Evolutionary conservation across 2,113 vertebrate genomes (phyloP).

Genomic region (Erinaceus europaeus): DNA sequence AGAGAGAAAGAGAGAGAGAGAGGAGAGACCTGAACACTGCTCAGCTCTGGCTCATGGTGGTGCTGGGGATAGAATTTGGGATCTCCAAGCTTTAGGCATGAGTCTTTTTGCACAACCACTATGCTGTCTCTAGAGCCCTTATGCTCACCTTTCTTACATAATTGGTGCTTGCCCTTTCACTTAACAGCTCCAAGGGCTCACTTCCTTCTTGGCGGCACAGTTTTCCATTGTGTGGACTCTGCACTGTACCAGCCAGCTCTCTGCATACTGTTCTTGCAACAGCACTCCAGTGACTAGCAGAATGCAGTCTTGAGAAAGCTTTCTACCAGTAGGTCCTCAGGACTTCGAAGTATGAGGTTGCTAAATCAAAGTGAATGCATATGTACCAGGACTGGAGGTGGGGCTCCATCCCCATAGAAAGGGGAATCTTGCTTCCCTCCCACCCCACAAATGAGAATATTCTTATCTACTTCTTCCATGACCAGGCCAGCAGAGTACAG

Average conservation of each 20-base stretch:
- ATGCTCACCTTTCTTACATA: neutral
- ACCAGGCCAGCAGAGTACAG: too few species aligned
- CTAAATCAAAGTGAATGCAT: neutral
- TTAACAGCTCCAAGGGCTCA: neutral
- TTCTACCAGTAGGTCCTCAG: neutral
- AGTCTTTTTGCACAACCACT: too few species aligned
- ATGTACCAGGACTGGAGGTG: too few species aligned
- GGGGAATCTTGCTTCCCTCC: neutral
- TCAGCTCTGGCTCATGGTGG: too few species aligned
- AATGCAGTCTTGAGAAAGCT: neutral
- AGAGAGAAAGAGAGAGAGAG: too few species aligned
- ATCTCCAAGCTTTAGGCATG: too few species aligned
- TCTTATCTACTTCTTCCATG: neutral
- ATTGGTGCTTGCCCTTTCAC: neutral
- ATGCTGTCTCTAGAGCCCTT: too few species aligned
- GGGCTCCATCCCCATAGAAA: neutral
- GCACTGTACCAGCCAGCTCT: neutral
- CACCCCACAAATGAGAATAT: neutral
- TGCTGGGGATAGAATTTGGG: too few species aligned
- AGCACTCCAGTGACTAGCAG: neutral
- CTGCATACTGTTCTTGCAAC: neutral
- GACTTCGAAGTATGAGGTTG: neutral
- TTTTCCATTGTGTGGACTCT: neutral
- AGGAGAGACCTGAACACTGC: too few species aligned
- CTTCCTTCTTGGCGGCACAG: neutral